Evolutionary conservation across 2,797 vertebrate genomes (phyloP), one percentile per base, ranked within the genome.

Genomic region (Rousettus madagascariensis): DNA sequence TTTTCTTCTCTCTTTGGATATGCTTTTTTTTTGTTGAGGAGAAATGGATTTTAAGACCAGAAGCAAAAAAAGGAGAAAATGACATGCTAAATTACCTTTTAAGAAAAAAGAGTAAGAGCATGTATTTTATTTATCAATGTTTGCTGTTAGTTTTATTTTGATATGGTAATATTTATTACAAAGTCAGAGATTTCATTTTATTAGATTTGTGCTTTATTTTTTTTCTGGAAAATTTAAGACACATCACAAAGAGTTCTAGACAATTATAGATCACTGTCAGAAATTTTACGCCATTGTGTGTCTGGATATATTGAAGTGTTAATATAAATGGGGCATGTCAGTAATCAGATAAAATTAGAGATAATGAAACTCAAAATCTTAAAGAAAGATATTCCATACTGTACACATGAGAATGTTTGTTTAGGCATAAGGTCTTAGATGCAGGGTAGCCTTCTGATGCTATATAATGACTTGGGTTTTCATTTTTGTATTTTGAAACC

Each of bases 1-100:
- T 97, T 97, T 97, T 89, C 63, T 84, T 43, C 51, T 97, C 86
- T 55, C 33, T 98, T 97, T 97, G 88, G 94, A 97, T 94, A 90
- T 83, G 30, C 6, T 49, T 90, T 90, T 92, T 38, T 13, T 68
- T 78, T 36, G 89, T 71, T 68, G 51, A 91, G 85, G 33, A 72
- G 92, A 97, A 97, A 94, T 94, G 71, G 0, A 46, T 68, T n/a
- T 97, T 97, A 93, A 95, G 89, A 93, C 95, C 51, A 75, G n/a
- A 94, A 96, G 72, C 38, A 75, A 90, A 93, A 86, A 86, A 92
- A 80, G 16, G 71, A 96, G 85, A 55, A 3, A 51, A 86, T 90
- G 69, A 82, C 9, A 28, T 84, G n/a, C 28, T 72, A 93, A 96
- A 90, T 96, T 91, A 90, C 4, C 86, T 97, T 49, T 92, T 69